Conservation (phyloP, 1,140 invertebrate species). For the Penaeus vannamei region DNA sequence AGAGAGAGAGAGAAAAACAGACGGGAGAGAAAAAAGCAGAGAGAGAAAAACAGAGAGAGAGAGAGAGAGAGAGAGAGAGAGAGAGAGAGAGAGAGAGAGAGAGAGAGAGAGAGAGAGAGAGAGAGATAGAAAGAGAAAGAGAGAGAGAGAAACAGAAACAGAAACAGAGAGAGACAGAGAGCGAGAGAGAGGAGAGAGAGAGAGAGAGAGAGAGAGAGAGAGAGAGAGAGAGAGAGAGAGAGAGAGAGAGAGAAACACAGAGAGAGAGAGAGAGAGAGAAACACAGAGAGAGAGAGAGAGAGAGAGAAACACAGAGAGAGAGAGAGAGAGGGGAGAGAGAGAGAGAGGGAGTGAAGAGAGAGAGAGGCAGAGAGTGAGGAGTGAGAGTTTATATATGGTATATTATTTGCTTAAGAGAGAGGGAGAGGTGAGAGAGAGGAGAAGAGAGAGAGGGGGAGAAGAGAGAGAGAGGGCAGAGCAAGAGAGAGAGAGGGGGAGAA, state of each 20-base stretch:
- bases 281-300: background rate
- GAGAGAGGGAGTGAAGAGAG: too few relatives aligned
- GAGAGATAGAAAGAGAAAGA: too few relatives aligned
- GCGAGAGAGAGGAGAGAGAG: constrained; percentile 27
- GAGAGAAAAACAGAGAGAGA: background rate
- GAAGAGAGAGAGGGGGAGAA: constrained; percentile 21
- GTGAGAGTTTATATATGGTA: too few relatives aligned
- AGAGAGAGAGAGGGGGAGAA: constrained; percentile 12
- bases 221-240: too few relatives aligned
- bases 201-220: background rate
- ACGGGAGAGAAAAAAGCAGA: background rate
- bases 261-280: background rate
- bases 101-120: background rate
- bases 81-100: too few relatives aligned
- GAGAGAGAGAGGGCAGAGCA: constrained; percentile 18
- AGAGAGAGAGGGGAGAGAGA: background rate
- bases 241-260: too few relatives aligned
- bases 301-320: constrained; percentile 2
- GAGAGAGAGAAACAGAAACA: background rate
- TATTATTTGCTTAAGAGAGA: constrained; percentile 1
- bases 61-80: background rate
- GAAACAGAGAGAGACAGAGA: constrained; percentile 1
- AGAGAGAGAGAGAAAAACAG: too few relatives aligned
- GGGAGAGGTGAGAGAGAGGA: background rate
- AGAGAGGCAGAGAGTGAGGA: background rate